phyloP scores from a whole-genome alignment of 2,888 invertebrate species.

The Eurytoma californica region DNA sequence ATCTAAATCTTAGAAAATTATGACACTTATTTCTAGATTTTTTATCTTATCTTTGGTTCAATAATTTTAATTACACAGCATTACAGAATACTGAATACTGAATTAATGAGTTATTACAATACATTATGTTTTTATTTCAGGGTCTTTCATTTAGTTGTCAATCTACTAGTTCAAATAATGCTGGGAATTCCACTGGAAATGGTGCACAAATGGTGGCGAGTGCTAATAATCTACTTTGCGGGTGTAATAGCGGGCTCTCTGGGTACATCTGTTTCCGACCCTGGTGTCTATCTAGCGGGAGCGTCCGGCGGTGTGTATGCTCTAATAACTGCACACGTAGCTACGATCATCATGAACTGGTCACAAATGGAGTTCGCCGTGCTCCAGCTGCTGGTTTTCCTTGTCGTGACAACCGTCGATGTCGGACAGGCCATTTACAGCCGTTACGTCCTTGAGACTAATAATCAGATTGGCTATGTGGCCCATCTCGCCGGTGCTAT shows the following conservation, averaged over 20 bases:
- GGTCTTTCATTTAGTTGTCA: slow-evolving; percentile 90
- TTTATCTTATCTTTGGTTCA: background rate
- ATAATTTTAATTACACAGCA: background rate
- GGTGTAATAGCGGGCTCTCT: slow-evolving; percentile 91
- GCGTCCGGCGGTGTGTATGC: slow-evolving; percentile 98
- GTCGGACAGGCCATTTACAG: slow-evolving; percentile 94
- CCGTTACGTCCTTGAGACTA: slow-evolving; percentile 83
- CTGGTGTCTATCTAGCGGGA: slow-evolving; percentile 89
- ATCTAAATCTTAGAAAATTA: too few species aligned
- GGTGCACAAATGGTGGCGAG: slow-evolving; percentile 97
- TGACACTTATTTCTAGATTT: too few species aligned
- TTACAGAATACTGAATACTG: background rate
- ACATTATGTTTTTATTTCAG: slow-evolving; percentile 74
- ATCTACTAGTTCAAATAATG: slow-evolving; percentile 92
- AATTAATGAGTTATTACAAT: background rate
- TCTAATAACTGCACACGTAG: slow-evolving; percentile 93
- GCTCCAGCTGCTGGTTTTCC: slow-evolving; percentile 88
- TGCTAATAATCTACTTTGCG: slow-evolving; percentile 87
- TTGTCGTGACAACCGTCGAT: slow-evolving; percentile 88
- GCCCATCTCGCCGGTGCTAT: slow-evolving; percentile 95
- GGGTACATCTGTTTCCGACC: slow-evolving; percentile 88
- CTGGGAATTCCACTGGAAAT: slow-evolving; percentile 96
- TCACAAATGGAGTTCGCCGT: slow-evolving; percentile 96
- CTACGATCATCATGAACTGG: slow-evolving; percentile 97
- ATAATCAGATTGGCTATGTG: slow-evolving; percentile 92